A percentile compares a stretch with the other conserved stretches of the same genome.
These are phyloP conservation scores for Argyresthia albistria DNA, from an alignment of 2,888 invertebrate genomes.

Conservation along the genomic window DNA sequence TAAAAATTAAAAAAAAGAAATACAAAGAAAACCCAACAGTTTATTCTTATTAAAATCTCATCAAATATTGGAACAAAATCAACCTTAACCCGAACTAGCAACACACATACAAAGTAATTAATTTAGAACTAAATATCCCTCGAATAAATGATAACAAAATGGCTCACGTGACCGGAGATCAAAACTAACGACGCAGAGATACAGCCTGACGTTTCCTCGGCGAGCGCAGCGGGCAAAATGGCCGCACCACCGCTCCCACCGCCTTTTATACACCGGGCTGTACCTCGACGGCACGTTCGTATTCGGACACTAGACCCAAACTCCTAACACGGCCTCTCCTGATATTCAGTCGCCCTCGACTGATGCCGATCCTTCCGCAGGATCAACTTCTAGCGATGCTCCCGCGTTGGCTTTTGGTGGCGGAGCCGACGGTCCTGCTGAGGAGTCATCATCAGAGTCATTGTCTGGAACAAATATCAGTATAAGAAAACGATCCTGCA, in stretches of 20 bases:
- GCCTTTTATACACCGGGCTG: too few relatives aligned
- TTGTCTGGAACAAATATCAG: background rate
- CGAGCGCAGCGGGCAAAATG: background rate
- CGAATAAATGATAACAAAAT: background rate
- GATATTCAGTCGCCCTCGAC: background rate
- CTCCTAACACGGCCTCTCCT: background rate
- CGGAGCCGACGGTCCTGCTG: background rate
- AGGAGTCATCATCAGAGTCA: background rate
- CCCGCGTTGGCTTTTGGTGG: background rate
- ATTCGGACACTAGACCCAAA: background rate
- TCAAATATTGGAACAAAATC: background rate
- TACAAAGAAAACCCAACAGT: background rate
- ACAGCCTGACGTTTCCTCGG: background rate
- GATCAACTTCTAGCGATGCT: background rate
- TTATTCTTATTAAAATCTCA: background rate
- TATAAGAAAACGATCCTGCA: background rate
- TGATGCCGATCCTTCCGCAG: background rate
- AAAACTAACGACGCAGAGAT: background rate
- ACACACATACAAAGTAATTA: background rate
- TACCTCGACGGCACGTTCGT: background rate
- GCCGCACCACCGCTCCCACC: background rate
- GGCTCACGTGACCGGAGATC: background rate
- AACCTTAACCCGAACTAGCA: background rate
- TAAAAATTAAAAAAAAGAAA: too few relatives aligned
- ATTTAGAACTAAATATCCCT: background rate